Evolutionary conservation across 2,113 vertebrate species (phyloP), one percentile per base, ranked within the genome.

Genomic region (Mobula birostris): DNA sequence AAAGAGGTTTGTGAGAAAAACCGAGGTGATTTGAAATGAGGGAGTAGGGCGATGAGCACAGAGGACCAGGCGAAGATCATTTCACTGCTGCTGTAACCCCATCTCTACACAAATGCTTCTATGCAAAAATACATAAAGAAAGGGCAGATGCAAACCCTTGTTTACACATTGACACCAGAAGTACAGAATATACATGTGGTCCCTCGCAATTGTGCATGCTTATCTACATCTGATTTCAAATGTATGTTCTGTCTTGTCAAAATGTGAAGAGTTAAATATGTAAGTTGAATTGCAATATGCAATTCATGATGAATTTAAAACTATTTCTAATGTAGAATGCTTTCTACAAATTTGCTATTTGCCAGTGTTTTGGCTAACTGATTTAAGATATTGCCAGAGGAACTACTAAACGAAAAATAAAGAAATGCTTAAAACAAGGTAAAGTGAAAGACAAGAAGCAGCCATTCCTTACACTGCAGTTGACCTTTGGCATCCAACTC

Each of bases 171-270:
- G 0, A n/a, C 15, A 40, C 36, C 36, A 48, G 17, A 80, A 6
- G 32, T 32, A 80, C 61, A 91, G 48, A 2, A 48, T 48, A 94
- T 88, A 93, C 94, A 94, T 94, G 94, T 66, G 63, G 14, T 66
- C 63, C 14, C 14, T 66, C 63, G 6, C 14, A 14, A 14, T 11
- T 11, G 63, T 11, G 63, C 63, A 66, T 14, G 0, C 14, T 11
- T 66, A 66, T 66, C 63, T 66, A 14, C 63, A 66, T 14, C 63
- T 66, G 63, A 87, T 61, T 61, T 87, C 12, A 87, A 87, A 56
- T 14, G 56, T 29, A 3, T 29, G 58, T 29, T 87, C 82, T 56
- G 40, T 8, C 82, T 58, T 15, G 40, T 56, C 80, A 83, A 83
- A 83, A 83, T 85, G 48, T 7, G 27, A n/a, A 85, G 21, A 56